These are phyloP conservation scores for Lepas anatifera DNA, from an alignment of 2,888 invertebrate species.

Conservation along the genomic window DNA sequence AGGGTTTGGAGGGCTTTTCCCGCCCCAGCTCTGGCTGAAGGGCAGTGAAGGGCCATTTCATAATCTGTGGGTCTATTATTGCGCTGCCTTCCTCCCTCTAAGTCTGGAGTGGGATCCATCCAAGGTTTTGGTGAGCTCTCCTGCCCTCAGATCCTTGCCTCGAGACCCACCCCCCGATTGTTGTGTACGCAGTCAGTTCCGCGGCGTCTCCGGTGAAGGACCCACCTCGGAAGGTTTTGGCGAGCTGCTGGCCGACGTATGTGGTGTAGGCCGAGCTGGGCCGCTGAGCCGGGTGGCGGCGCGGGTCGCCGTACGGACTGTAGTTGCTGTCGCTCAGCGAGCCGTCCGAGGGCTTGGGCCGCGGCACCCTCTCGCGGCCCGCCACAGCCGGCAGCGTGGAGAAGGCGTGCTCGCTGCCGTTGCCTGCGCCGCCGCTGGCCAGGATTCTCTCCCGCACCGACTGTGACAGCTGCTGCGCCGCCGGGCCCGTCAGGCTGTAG, in stretches of 20 bases:
- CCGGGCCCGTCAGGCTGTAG: constrained; percentile 69
- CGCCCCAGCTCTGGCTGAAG: too few relatives aligned
- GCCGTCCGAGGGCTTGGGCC: constrained; percentile 41
- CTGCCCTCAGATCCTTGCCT: too few relatives aligned
- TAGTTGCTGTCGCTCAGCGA: constrained; percentile 55
- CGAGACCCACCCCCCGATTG: too few relatives aligned
- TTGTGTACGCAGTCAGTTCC: too few relatives aligned
- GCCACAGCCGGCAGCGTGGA: constrained; percentile 21
- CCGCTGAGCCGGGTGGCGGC: background rate
- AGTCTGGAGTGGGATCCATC: too few relatives aligned
- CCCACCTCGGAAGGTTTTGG: background rate
- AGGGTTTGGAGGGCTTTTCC: too few relatives aligned
- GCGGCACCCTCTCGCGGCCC: constrained; percentile 25
- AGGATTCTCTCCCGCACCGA: constrained; percentile 69
- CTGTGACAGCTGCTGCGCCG: constrained; percentile 73
- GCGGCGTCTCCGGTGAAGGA: too few relatives aligned
- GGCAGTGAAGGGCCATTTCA: too few relatives aligned
- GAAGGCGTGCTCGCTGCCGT: constrained; percentile 18
- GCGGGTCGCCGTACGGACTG: constrained; percentile 25
- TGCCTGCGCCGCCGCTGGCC: constrained; percentile 61
- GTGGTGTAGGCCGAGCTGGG: constrained; percentile 5
- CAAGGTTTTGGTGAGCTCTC: too few relatives aligned
- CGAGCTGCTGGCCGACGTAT: background rate
- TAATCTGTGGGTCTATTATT: too few relatives aligned
- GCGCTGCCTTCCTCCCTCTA: too few relatives aligned